Evolutionary conservation across 2,113 vertebrate species (phyloP).

Genomic region (Pseudorectes ferrugineus): DNA sequence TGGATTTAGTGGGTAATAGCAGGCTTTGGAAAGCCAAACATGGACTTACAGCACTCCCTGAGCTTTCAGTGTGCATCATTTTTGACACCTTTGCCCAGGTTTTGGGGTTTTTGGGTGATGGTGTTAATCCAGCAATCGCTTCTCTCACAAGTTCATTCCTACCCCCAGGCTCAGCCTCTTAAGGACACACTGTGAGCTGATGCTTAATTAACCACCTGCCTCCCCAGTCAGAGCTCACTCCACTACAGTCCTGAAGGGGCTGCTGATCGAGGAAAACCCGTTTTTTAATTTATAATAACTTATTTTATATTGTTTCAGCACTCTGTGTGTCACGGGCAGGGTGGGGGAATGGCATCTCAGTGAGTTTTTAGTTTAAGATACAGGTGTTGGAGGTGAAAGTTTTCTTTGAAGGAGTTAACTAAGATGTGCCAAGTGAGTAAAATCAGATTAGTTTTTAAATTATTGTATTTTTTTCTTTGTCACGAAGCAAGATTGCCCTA

Average conservation of each 20-base stretch:
- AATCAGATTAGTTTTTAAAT: neutral
- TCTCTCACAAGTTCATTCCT: conserved; percentile 11
- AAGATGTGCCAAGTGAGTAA: accelerated
- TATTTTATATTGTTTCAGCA: neutral
- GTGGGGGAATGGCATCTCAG: neutral
- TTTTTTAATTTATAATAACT: neutral
- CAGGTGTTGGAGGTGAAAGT: neutral
- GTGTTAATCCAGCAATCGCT: neutral
- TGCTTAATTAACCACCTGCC: conserved; percentile 60
- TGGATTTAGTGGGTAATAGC: neutral
- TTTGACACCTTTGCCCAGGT: neutral
- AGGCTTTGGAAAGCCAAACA: neutral
- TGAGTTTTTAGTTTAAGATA: neutral
- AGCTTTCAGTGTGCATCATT: neutral
- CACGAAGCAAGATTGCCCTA: neutral
- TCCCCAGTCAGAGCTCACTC: neutral
- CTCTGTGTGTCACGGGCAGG: neutral
- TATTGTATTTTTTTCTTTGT: neutral
- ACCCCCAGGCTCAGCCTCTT: conserved; percentile 21
- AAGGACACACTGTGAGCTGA: conserved; percentile 31
- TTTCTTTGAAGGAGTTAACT: neutral
- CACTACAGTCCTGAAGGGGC: neutral
- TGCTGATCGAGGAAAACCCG: neutral
- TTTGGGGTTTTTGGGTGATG: neutral
- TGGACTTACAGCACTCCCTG: neutral